Evolutionary conservation across 2,113 vertebrate species (phyloP), one percentile per base, ranked within the genome.

Genomic region (Murina feae): DNA sequence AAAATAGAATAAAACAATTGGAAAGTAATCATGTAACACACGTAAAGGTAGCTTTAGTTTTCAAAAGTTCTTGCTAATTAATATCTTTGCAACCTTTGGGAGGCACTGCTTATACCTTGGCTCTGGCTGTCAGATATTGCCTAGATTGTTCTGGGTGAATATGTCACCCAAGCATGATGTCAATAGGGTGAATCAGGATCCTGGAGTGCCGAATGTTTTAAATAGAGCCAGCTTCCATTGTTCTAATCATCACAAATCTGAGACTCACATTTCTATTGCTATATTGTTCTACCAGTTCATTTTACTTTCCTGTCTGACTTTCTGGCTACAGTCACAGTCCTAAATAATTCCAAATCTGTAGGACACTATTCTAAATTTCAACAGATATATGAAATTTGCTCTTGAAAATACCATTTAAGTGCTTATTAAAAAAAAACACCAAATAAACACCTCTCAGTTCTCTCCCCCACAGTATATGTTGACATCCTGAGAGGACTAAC

Each of bases 321-420:
- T 81, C 71, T 92, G 74, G 60, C 60, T 68, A 78, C 55, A 92
- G 82, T 60, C 53, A 78, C 20, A 76, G 18, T 60, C 44, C n/a
- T 82, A 21, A 81, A 88, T 88, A 88, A 78, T 89, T 92, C 44
- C n/a, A 85, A 94, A 94, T 63, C 55, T 76, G 13, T 42, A 85
- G 13, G 28, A 51, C 14, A 92, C 13, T 65, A 9, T 76, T 85
- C 37, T 84, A 90, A 94, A 63, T 90, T 47, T 55, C 68, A 89
- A 83, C 23, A 88, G 68, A 44, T 68, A 11, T n/a, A 74, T 80
- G 60, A 92, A 85, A 72, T 78, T 88, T 87, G 23, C 20, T 88
- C 10, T 60, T 63, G 32, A 68, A 78, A 68, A 65, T 66, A 53
- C 11, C 25, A 87, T n/a, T 74, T 86, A 83, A 78, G 44, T 35